Evolutionary conservation across 2,888 invertebrate species (phyloP), one percentile per base, ranked within the genome.

Genomic region (Lepeophtheirus nordmannii): DNA sequence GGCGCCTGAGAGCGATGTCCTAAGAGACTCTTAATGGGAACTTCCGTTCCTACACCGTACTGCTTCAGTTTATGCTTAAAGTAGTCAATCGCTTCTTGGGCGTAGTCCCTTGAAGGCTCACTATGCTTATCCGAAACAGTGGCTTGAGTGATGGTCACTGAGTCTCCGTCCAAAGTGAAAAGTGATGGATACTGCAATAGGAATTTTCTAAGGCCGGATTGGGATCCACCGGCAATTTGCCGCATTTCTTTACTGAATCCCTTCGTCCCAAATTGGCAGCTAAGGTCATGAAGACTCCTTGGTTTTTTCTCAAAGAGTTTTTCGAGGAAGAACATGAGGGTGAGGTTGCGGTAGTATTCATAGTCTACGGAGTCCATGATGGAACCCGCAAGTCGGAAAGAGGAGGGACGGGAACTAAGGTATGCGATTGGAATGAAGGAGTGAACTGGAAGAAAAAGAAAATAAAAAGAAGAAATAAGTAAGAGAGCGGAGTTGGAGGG

Each of bases 211-310:
- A 98, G 82, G 67, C 97, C 91, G 72, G 89, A 89, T 78, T 96
- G 94, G 71, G 92, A 93, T 72, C 93, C 93, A 71, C 96, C 80
- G 62, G 79, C 78, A 58, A 80, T 78, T 69, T 70, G 91, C 72
- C 92, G 81, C 96, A 97, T 97, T 80, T 97, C 97, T 79, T 93
- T 90, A 30, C 97, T 94, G 78, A 98, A 98, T 71, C 92, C 96
- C 78, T 94, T 93, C 72, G 96, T 94, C 73, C 97, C 97, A 79
- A 98, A 98, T 79, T 97, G 94, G 78, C 97, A 97, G 76, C 93
- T 93, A 72, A 98, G 82, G 80, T 98, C 97, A 78, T 94, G 94
- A 73, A 97, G 82, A 71, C 93, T 92, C 76, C 96, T 83, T 14
- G 37, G 30, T 53, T 63, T 63, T n/a, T 56, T 38, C n/a, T 96